Conservation (phyloP, 1,140 invertebrate species). For the Spodoptera litura region DNA sequence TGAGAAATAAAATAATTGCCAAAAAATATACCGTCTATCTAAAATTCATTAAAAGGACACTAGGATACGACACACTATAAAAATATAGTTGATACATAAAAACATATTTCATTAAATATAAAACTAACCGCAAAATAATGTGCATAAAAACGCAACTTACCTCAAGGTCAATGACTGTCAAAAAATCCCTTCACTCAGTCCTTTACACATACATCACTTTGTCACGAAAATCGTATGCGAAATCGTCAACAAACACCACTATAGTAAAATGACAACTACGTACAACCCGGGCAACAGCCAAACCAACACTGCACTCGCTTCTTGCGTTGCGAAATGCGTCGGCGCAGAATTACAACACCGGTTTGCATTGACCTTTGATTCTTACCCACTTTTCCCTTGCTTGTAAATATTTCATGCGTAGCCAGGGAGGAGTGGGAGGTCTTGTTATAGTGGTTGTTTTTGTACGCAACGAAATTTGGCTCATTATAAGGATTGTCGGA, state of each 20-base stretch:
- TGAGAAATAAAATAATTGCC: background rate
- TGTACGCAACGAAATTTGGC: constrained; percentile 30
- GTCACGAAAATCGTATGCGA: background rate
- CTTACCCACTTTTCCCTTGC: constrained; percentile 5
- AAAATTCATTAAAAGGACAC: too few species aligned
- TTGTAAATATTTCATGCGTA: background rate
- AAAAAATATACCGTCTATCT: background rate
- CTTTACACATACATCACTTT: constrained; percentile 30
- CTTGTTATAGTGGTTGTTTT: constrained; percentile 10
- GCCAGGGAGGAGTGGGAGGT: background rate
- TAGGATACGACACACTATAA: too few species aligned
- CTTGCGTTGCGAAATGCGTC: constrained; percentile 41
- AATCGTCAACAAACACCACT: constrained; percentile 7
- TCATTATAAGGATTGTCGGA: constrained; percentile 18
- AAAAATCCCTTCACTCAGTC: constrained; percentile 31
- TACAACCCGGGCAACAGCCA: constrained; percentile 3
- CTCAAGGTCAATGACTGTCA: constrained; percentile 19
- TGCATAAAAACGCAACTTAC: background rate
- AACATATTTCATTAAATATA: background rate
- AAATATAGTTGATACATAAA: background rate
- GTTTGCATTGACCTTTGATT: constrained; percentile 24
- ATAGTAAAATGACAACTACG: background rate
- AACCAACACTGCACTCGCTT: constrained; percentile 38
- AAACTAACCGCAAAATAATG: background rate
- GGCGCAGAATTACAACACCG: constrained; percentile 45